Percentiles rank a stretch among this genome's conserved stretches.
phyloP scores from a whole-genome alignment of 2,113 vertebrate species.

The Muntiacus muntjak region DNA sequence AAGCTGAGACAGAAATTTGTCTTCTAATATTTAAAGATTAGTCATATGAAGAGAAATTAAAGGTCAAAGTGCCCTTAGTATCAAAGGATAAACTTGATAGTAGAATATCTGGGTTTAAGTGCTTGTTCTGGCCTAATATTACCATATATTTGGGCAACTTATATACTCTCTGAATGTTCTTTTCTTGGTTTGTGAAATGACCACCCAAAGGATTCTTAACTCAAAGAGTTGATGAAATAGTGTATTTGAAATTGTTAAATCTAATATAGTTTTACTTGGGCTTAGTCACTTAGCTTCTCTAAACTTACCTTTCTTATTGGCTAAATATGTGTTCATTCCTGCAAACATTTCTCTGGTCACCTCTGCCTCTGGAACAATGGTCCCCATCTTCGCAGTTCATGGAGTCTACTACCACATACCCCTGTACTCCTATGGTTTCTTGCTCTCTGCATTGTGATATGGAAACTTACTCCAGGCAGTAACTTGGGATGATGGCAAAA shows the following conservation, averaged over 20 bases:
- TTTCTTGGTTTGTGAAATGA: neutral
- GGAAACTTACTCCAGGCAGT: neutral
- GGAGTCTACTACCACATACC: neutral
- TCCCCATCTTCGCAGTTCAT: neutral
- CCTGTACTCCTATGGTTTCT: neutral
- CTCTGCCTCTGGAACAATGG: neutral
- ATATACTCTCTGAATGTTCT: neutral
- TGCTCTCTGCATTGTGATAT: neutral
- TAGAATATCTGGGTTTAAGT: neutral
- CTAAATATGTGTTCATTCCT: neutral
- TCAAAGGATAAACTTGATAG: neutral
- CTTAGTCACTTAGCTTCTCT: neutral
- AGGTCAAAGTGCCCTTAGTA: neutral
- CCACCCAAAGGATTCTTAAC: neutral
- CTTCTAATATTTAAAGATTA: conserved; percentile 18
- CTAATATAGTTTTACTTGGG: neutral
- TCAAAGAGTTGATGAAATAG: neutral
- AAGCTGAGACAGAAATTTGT: neutral
- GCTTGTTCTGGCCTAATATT: neutral
- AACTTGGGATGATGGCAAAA: neutral
- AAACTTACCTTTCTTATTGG: neutral
- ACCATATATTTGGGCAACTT: neutral
- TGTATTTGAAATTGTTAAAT: neutral
- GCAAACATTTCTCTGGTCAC: fast-evolving
- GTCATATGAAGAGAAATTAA: neutral